Evolutionary conservation across 2,888 invertebrate species (phyloP).

Genomic region (Corbicula japonica): DNA sequence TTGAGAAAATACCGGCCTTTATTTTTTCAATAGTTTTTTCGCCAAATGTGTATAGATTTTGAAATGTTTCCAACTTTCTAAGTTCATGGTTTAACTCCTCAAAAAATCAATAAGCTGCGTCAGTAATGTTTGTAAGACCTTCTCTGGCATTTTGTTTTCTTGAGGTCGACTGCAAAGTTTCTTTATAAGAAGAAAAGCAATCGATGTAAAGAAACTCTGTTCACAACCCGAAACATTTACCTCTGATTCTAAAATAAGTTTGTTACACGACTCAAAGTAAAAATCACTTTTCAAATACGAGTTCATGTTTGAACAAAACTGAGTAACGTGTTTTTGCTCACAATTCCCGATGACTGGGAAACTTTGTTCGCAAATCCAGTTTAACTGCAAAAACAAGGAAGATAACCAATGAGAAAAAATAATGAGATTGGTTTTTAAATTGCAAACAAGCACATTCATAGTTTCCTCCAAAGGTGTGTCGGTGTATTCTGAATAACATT

Average conservation of each 20-base stretch:
- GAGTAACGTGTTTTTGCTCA: not conserved
- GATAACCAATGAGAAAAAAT: not conserved
- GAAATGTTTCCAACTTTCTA: not conserved
- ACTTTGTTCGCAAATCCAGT: not conserved
- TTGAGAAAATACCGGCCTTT: not conserved
- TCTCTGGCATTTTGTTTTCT: not conserved
- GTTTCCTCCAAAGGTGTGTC: not conserved
- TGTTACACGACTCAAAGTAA: not conserved
- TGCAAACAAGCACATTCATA: not conserved
- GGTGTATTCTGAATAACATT: not conserved
- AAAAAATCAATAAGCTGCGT: not conserved
- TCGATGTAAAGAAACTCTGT: not conserved
- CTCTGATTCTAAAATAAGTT: not conserved
- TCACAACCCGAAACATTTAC: not conserved
- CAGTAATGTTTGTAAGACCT: conserved; percentile 6
- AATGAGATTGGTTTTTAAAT: not conserved
- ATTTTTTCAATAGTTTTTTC: not conserved
- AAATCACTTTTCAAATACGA: not conserved
- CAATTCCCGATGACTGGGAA: not conserved
- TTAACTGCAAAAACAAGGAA: not conserved
- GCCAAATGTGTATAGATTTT: not conserved
- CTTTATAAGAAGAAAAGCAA: not conserved
- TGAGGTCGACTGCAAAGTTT: not conserved
- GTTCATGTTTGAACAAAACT: not conserved
- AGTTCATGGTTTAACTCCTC: not conserved